Base-by-base conservation (phyloP, 2,888 invertebrate species). In the Sepiola atlantica region DNA sequence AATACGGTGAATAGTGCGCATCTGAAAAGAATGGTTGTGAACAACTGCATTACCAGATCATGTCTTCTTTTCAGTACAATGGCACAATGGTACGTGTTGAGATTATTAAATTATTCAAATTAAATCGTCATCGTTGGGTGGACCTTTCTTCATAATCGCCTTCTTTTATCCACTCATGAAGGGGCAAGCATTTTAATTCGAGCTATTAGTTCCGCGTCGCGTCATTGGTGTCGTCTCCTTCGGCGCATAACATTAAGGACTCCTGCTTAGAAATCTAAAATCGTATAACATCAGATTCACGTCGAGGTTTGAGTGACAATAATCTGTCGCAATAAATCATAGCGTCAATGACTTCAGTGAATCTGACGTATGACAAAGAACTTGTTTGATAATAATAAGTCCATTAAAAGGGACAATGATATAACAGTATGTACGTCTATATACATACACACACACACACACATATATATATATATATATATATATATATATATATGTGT, bases 81-180 rank as follows among this genome's bases (percentile, higher is more conserved):
- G 45, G 45, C 45, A 45, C 45, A 8, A 45, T 45, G 45, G 2
- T 45, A 45, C 45, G 45, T 45, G 2, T 45, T 45, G 45, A 77
- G 77, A n/a, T n/a, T 77, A 77, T 77, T 77, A 77, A 77, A 77
- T 77, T 77, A 77, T 77, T 77, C 77, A 77, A 77, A 77, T 77
- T n/a, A 16, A 77, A n/a, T 32, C 77, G 77, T 77, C 77, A 77
- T 18, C 16, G n/a, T n/a, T 77, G 77, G n/a, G n/a, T 77, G 32
- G n/a, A n/a, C n/a, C 16, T 14, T 77, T 77, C n/a, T n/a, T 77
- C n/a, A 77, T 77, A 77, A n/a, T 77, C 77, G n/a, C n/a, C 77
- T 32, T 21, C n/a, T 77, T 77, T n/a, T 77, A 77, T 32, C n/a
- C 16, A 32, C n/a, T 77, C n/a, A 16, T 18, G 16, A 77, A 77